Evolutionary conservation across 2,888 invertebrate genomes (phyloP), one percentile per base, ranked within the genome.

Genomic region (Aphelenchoides bicaudatus): DNA sequence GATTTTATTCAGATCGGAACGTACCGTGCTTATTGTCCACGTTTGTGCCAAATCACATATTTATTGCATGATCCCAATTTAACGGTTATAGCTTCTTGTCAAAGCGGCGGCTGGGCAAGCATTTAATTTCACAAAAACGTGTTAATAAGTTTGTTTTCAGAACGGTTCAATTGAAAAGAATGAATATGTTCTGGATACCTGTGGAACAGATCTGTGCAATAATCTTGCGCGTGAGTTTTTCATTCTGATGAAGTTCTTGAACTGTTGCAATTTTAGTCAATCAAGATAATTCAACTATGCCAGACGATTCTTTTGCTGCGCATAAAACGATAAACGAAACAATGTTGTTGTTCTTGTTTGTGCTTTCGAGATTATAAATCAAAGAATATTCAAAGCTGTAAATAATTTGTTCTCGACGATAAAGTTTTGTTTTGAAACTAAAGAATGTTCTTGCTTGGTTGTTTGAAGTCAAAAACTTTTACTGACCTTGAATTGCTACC

Each of bases 221-320:
- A 43, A 43, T 21, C 25, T 43, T 43, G 43, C 43, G 6, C 23
- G 43, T 43, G 23, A 43, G 43, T 43, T 34, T 8, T 43, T n/a
- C 8, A 19, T 10, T 19, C n/a, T 19, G 43, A 19, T 43, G 10
- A 19, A 43, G 43, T 21, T n/a, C n/a, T n/a, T n/a, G n/a, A n/a
- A n/a, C n/a, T n/a, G 43, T 43, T 43, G 43, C 25, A n/a, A 10
- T 34, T 43, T n/a, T 25, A 43, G 43, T 43, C 10, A 43, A 43
- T 43, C 43, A 43, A 43, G 43, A 43, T 25, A 43, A 43, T 25
- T 10, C 10, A 43, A 43, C 43, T 19, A 10, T 43, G 13, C 34
- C 13, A 13, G 34, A 34, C 13, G 34, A 34, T 16, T 13, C 34
- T 34, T n/a, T n/a, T n/a, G n/a, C n/a, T n/a, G n/a, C n/a, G n/a